Base-by-base conservation (phyloP, 2,113 vertebrate genomes). In the Castor canadensis region DNA sequence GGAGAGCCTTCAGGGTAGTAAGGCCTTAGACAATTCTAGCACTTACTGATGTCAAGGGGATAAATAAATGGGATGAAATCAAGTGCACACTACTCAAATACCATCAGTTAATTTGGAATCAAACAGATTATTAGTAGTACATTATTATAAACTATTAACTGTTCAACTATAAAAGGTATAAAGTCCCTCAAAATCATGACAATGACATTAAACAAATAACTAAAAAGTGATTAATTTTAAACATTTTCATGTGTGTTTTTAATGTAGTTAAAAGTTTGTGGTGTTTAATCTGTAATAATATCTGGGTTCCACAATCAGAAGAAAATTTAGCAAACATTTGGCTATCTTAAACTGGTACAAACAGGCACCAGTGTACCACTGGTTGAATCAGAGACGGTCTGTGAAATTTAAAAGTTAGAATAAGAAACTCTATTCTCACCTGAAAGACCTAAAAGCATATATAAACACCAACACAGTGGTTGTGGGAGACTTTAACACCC, bases 141-240 rank as follows among this genome's bases (percentile, higher is more conserved):
- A 9, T 4, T 26, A 10, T 54, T 19, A 20, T 22, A 28, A 2
- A 38, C 5, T 24, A 67, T 83, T 58, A 80, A 93, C 47, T 32
- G n/a, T 40, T 47, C 6, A 40, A 17, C 30, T 62, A 13, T 3
- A 79, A 81, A 28, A 84, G 4, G 22, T 35, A 49, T 43, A 58
- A 66, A 45, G 2, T 77, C 71, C 22, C 66, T 56, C 8, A 17
- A 92, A 22, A 71, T 49, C 43, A 24, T 24, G 40, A 45, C 35
- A 17, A 69, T 35, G 60, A 72, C n/a, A 72, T 93, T 83, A 20
- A 93, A 79, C 56, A 87, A 62, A 71, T 91, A 86, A 66, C 76
- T 49, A 75, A 49, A 62, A 92, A 76, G 19, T 47, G 45, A 71
- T 71, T 11, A 26, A n/a, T n/a, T 49, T 56, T 85, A 40, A 71